These are phyloP conservation scores for Dicrostonyx torquatus DNA, from an alignment of 2,797 vertebrate genomes.

Conservation along the genomic window DNA sequence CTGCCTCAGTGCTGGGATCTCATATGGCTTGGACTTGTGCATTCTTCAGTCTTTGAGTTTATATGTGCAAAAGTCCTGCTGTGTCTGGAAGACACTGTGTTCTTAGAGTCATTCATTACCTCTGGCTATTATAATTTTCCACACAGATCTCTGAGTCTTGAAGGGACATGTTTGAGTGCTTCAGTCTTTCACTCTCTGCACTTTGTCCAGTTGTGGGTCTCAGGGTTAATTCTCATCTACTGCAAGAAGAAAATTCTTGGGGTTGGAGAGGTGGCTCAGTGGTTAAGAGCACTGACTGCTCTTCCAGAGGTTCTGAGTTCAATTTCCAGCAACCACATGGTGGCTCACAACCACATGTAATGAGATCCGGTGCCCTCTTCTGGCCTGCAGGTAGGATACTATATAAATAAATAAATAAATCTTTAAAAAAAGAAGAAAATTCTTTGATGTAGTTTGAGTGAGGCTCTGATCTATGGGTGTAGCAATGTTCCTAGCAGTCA, in stretches of 20 bases:
- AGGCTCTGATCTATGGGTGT: neutral
- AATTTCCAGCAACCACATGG: too few species aligned
- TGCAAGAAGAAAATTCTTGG: neutral
- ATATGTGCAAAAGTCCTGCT: neutral
- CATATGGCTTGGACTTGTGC: neutral
- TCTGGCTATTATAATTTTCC: neutral
- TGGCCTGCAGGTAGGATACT: too few species aligned
- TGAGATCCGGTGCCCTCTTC: too few species aligned
- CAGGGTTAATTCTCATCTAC: neutral
- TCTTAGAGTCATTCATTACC: neutral
- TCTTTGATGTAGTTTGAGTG: neutral
- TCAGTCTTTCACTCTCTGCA: neutral
- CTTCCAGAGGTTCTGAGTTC: too few species aligned
- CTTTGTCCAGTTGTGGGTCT: neutral
- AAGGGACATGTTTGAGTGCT: neutral
- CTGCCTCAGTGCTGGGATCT: neutral
- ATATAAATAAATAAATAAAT: too few species aligned
- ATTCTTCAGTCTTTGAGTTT: neutral
- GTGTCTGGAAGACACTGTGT: neutral
- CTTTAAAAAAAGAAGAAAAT: neutral
- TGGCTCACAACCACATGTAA: too few species aligned
- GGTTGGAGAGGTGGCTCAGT: too few species aligned
- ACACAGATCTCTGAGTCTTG: neutral
- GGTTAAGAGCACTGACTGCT: too few species aligned
- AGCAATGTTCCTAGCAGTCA: neutral